These are phyloP conservation scores for Pimephales promelas DNA, from an alignment of 2,113 vertebrate species.

Conservation along the genomic window DNA sequence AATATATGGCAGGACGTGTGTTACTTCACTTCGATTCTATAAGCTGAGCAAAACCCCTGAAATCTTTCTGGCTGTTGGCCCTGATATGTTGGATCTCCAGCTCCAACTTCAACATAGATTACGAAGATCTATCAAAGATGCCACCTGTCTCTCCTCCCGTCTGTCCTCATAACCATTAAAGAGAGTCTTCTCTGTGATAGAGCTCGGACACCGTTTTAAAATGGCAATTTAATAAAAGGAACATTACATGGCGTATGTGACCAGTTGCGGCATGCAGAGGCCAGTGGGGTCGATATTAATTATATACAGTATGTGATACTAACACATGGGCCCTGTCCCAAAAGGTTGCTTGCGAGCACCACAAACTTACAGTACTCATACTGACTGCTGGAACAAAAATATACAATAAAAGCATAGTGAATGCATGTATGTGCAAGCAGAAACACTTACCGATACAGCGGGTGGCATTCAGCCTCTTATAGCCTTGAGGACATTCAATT, in stretches of 20 bases:
- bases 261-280: neutral
- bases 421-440: neutral
- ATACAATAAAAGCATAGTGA: neutral
- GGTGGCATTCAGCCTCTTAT: constrained; percentile 90
- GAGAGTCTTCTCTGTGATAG: neutral
- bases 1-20: neutral
- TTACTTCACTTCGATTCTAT: neutral
- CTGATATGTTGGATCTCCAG: constrained; percentile 38
- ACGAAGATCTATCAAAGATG: constrained; percentile 55
- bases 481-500: constrained; percentile 91
- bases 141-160: constrained; percentile 45
- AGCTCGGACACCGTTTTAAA: neutral
- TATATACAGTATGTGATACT: neutral
- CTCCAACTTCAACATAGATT: constrained; percentile 52
- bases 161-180: neutral
- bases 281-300: neutral
- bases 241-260: neutral
- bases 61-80: constrained; percentile 26
- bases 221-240: neutral
- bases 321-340: neutral
- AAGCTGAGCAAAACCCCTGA: neutral
- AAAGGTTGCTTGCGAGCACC: too few relatives aligned
- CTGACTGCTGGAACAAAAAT: neutral
- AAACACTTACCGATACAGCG: constrained; percentile 88
- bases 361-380: neutral